Evolutionary conservation across 1,140 invertebrate species (phyloP).

Genomic region (Nephila pilipes): DNA sequence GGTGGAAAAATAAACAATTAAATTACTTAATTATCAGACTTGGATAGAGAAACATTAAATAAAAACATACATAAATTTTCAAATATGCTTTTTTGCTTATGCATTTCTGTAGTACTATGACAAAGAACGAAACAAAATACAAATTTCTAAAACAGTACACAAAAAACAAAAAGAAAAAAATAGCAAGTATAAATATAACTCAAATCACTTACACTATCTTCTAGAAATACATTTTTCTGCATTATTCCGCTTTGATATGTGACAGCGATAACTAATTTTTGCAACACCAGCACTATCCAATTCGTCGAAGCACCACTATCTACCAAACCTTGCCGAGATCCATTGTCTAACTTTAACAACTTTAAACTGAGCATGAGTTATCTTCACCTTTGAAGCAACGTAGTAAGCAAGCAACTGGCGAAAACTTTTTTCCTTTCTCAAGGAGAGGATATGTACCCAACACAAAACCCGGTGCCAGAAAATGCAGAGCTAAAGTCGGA

Average conservation of each 20-base stretch:
- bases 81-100: too few relatives aligned
- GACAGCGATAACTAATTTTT: constrained; percentile 48
- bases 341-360: constrained; percentile 74
- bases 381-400: constrained; percentile 75
- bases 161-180: too few relatives aligned
- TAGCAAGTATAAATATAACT: neutral
- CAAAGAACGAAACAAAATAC: too few relatives aligned
- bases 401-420: constrained; percentile 73
- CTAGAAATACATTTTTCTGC: constrained; percentile 73
- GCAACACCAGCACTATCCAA: constrained; percentile 64
- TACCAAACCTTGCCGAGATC: constrained; percentile 64
- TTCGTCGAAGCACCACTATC: constrained; percentile 31
- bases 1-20: too few relatives aligned
- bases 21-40: too few relatives aligned
- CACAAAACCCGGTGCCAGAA: constrained; percentile 75
- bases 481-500: constrained; percentile 76
- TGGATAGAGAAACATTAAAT: too few relatives aligned
- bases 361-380: constrained; percentile 76
- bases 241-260: constrained; percentile 51
- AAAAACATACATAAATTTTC: too few relatives aligned
- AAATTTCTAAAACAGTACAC: too few relatives aligned
- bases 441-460: constrained; percentile 71
- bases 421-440: constrained; percentile 71
- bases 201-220: constrained; percentile 69
- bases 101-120: too few relatives aligned